A percentile compares a stretch with the other conserved stretches of the same genome.
These are phyloP conservation scores for Siphamia tubifer DNA, from an alignment of 2,113 vertebrate species.

Conservation along the genomic window DNA sequence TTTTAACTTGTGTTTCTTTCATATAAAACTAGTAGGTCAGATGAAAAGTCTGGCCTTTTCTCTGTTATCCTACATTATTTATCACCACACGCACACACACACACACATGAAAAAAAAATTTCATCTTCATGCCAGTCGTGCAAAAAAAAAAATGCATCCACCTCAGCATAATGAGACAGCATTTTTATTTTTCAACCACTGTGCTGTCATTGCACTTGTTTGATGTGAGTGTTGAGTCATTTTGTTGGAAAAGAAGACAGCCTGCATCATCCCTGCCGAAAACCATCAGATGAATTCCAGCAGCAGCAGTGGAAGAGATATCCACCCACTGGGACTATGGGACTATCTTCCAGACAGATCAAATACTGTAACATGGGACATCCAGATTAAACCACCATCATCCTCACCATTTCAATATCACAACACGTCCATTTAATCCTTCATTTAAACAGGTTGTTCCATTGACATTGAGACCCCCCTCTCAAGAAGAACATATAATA, in stretches of 20 bases:
- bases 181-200: not conserved
- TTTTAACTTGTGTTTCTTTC: no score
- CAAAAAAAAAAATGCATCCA: not conserved
- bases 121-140: not conserved
- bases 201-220: constrained; percentile 28
- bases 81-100: no score
- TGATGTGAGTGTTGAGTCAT: constrained; percentile 48
- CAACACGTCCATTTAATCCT: no score
- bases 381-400: not conserved
- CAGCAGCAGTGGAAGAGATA: constrained; percentile 29
- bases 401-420: no score
- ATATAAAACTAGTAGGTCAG: no score
- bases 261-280: constrained; percentile 29
- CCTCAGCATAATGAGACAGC: not conserved
- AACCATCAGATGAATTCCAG: constrained; percentile 27
- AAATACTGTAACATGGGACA: not conserved
- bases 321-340: constrained; percentile 13
- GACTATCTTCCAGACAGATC: constrained; percentile 1
- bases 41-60: no score
- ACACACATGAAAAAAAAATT: no score
- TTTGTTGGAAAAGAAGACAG: constrained; percentile 23
- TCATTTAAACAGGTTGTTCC: no score
- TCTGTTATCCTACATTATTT: no score
- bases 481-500: no score
- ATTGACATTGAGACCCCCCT: no score